These are phyloP conservation scores for Chironomus riparius DNA, from an alignment of 2,888 invertebrate species.

Conservation along the genomic window DNA sequence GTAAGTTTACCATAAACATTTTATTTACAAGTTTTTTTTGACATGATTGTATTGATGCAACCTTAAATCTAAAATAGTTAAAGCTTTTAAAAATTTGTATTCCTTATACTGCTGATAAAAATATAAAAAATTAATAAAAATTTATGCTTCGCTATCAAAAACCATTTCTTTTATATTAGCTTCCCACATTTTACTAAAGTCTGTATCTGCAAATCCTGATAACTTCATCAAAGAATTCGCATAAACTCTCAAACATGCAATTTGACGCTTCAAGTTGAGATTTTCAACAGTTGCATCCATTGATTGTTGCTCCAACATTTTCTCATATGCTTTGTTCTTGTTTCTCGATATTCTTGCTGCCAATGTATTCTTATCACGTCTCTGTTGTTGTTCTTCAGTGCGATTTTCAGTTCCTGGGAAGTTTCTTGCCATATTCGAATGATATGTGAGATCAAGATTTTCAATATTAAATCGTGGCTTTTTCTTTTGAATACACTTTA, in stretches of 20 bases:
- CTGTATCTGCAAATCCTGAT: background rate
- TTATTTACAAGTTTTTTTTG: too few species aligned
- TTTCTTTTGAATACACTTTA: background rate
- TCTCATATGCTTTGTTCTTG: slow-evolving; percentile 3
- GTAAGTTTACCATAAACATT: too few species aligned
- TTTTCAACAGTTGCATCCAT: background rate
- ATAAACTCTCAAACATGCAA: background rate
- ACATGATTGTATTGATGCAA: background rate
- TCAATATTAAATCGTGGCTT: background rate
- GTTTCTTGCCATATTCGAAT: background rate
- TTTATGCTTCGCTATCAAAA: background rate
- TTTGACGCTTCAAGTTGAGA: slow-evolving; percentile 1
- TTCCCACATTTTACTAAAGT: slow-evolving; percentile 6
- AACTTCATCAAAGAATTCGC: background rate
- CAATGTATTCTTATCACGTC: background rate
- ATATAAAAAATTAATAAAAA: background rate
- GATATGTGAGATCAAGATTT: background rate
- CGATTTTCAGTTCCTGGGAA: slow-evolving; percentile 12
- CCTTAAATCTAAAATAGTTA: background rate
- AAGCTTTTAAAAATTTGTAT: background rate
- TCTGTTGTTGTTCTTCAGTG: background rate
- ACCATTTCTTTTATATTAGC: background rate
- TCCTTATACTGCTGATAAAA: background rate
- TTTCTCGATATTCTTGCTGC: slow-evolving; percentile 10
- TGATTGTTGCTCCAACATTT: background rate